A percentile compares a stretch with the other conserved stretches of the same genome.
These are phyloP conservation scores for Tenthredo amoena DNA, from an alignment of 2,888 invertebrate genomes.

Conservation along the genomic window DNA sequence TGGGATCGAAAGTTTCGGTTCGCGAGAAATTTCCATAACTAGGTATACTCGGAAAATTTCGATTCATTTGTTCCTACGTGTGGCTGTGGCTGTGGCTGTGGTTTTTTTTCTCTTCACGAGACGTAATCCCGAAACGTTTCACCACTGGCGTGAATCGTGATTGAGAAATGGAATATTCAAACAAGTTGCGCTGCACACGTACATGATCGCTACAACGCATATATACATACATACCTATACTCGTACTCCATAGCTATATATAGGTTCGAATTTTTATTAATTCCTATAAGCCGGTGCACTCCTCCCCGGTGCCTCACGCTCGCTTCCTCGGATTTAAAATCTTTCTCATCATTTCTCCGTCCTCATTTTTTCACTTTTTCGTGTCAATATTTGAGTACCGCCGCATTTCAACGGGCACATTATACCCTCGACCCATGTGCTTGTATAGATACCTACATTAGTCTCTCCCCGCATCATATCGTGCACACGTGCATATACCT, in stretches of 20 bases:
- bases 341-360: constrained; percentile 3
- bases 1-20: not conserved
- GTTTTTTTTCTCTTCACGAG: not conserved
- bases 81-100: not conserved
- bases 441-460: constrained; percentile 5
- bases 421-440: constrained; percentile 28
- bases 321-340: not conserved
- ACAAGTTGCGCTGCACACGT: constrained; percentile 15
- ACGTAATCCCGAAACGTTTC: not conserved
- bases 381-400: constrained; percentile 30
- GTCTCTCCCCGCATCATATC: constrained; percentile 12
- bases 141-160: not conserved
- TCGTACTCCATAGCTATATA: too few species aligned
- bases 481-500: not conserved
- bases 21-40: not conserved
- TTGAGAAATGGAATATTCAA: constrained; percentile 30
- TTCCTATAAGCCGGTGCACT: not conserved
- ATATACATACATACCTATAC: not conserved
- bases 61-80: not conserved
- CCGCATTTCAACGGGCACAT: constrained; percentile 22
- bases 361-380: constrained; percentile 36
- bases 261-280: not conserved
- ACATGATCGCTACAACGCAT: not conserved
- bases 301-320: not conserved
- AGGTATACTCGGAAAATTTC: not conserved